Base-by-base conservation (phyloP, 1,140 invertebrate genomes). In the Lithobius niger region DNA sequence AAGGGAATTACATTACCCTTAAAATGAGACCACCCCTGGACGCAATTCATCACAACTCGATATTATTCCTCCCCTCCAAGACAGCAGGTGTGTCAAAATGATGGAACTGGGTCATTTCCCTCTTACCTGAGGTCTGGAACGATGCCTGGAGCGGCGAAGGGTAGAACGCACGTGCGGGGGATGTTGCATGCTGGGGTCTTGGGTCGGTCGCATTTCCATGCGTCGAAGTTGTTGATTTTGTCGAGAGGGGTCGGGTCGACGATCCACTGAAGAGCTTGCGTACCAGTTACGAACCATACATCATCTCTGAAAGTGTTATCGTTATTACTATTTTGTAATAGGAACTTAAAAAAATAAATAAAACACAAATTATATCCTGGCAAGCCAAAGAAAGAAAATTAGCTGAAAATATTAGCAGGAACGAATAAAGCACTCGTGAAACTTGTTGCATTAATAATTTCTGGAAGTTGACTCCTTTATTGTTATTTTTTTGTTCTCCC, bases 201-300 rank as follows among this genome's bases (percentile, higher is more conserved):
- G 26, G 82, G 69, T 56, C 82, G 83, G 54, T 83, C 84, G 66
- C 86, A 91, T 31, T 79, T 77, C 86, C 86, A 90, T 2, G 84
- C 71, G 58, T 88, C 86, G 62, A 81, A 90, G 49, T 79, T 82
- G 60, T 71, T 76, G 1, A 92, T 65, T 15, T 79, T 69, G 60
- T 81, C 83, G 1, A 78, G 66, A 16, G 83, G 71, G 64, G 81
- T 82, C 0, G 90, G 89, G 62, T 92, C 86, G 1, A 86, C 90
- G 70, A 94, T 86, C 86, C 89, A 94, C 16, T 84, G 82, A 21
- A 94, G 71, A 22, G 86, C 82, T 74, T 95, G 88, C 0, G 89
- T 91, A n/a, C 82, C 78, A 1, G 89, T 93, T 3, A 93, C 83
- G 64, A 90, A 89, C 74, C 86, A 92, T 3, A 93, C 88, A 65